Conservation (phyloP, 2,888 invertebrate species). For the Oasisia sp. region DNA sequence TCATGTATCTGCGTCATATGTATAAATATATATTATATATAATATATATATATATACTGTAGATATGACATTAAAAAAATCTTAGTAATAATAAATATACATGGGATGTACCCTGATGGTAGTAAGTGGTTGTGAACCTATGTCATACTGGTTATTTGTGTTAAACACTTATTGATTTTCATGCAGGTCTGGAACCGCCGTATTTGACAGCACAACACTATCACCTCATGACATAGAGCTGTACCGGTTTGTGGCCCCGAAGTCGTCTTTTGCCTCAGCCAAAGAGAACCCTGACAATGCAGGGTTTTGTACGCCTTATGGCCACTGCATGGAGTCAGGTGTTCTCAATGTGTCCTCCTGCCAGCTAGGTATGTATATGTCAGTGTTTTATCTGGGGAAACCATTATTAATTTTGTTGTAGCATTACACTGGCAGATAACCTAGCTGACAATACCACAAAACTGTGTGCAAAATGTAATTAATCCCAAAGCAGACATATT, state of each 20-base stretch:
- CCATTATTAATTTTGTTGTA: background rate
- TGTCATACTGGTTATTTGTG: background rate
- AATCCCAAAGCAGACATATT: background rate
- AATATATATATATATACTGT: too few species aligned
- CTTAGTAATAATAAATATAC: background rate
- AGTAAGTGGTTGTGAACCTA: background rate
- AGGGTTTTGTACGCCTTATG: constrained; percentile 60
- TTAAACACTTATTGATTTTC: background rate
- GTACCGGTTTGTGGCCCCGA: constrained; percentile 49
- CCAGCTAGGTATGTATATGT: constrained; percentile 43
- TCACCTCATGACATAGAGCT: constrained; percentile 49
- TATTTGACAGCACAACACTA: constrained; percentile 43
- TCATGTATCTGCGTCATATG: too few species aligned
- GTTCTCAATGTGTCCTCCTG: constrained; percentile 53
- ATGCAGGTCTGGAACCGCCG: constrained; percentile 52
- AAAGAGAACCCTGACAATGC: constrained; percentile 56
- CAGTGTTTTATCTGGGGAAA: background rate
- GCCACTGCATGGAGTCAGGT: constrained; percentile 54
- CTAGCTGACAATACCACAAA: background rate
- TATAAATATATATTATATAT: too few species aligned
- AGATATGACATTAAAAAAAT: too few species aligned
- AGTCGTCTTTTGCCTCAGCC: constrained; percentile 47
- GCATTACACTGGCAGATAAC: background rate
- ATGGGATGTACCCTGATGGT: background rate
- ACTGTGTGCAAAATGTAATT: background rate